Conservation (phyloP, 35 echinoderm and acorn worm species). For the Acanthaster planci region DNA sequence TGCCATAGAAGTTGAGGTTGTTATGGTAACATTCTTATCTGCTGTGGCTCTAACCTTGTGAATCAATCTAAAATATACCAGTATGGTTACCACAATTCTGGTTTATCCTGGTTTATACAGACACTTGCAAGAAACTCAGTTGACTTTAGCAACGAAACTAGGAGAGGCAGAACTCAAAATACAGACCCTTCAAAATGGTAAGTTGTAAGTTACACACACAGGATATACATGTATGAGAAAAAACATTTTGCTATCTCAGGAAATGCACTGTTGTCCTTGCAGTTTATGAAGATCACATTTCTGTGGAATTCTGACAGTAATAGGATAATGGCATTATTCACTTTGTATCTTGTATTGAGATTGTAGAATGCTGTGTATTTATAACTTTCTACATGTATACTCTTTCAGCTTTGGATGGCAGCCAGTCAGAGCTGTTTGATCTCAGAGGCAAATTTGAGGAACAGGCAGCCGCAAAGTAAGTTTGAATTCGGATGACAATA, state of each 20-base stretch:
- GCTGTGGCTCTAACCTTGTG: too few relatives aligned
- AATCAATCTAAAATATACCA: too few relatives aligned
- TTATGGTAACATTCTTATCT: background rate
- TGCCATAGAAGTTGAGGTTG: background rate
- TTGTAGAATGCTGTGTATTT: too few relatives aligned
- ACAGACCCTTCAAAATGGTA: constrained; percentile 79
- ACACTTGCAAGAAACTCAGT: constrained; percentile 90
- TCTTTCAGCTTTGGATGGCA: constrained; percentile 74
- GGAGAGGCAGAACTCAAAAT: constrained; percentile 97
- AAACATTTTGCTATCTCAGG: too few relatives aligned
- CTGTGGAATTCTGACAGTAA: too few relatives aligned
- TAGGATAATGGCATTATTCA: too few relatives aligned
- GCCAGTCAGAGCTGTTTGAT: constrained; percentile 97
- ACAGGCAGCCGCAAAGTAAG: constrained; percentile 90
- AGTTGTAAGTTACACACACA: too few relatives aligned
- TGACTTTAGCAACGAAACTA: constrained; percentile 85
- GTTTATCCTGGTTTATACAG: constrained; percentile 38
- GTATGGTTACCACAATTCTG: background rate
- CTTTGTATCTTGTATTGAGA: too few relatives aligned
- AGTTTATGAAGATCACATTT: too few relatives aligned
- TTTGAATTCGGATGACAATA: background rate
- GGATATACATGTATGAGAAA: too few relatives aligned
- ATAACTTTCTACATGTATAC: too few relatives aligned
- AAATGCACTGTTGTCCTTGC: too few relatives aligned
- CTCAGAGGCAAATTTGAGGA: constrained; percentile 90